Base-by-base conservation (phyloP, 1,140 invertebrate species). In the Drosophila bipectinata region DNA sequence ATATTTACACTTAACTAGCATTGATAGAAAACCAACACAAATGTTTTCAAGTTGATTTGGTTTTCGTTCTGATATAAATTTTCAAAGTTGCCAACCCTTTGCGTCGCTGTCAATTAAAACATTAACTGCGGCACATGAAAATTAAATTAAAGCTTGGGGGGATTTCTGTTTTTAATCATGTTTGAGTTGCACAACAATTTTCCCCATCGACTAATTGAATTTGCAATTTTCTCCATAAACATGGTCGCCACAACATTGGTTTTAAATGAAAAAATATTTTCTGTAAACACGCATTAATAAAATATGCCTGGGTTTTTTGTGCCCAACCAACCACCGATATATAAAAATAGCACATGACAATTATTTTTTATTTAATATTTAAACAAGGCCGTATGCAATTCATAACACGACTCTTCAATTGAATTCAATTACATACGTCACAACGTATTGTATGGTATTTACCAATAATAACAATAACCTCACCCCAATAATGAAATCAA, bases 291-390 rank as follows among this genome's bases (percentile, higher is more conserved):
- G 60, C 18, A 67, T 60, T 30, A 41, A 56, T 55, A 47, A 72
- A 26, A 26, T 39, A 68, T 49, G 49, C 12, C 32, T 48, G 66
- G 63, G 49, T 37, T 59, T 41, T 72, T 21, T 34, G 18, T 53
- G 71, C 71, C 61, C 79, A 61, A 68, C 39, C 78, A 69, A 87
- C 82, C 82, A 87, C 82, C 82, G 82, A 87, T 72, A 53, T 75
- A 52, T 75, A 68, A 76, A 84, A 85, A 71, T 64, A 83, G 59
- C 78, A 78, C 64, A 68, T 72, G 78, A 82, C 67, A 76, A 77
- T 80, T 77, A 58, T 39, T 53, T 39, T 71, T 77, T 44, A 54
- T 63, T 76, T 77, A 56, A 76, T 61, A 76, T 68, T 73, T 63
- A 60, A 41, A 56, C 58, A 54, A 64, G 57, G 34, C 34, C 56